Evolutionary conservation across 2,888 invertebrate species (phyloP).

Genomic region (Alentia gelatinosa): DNA sequence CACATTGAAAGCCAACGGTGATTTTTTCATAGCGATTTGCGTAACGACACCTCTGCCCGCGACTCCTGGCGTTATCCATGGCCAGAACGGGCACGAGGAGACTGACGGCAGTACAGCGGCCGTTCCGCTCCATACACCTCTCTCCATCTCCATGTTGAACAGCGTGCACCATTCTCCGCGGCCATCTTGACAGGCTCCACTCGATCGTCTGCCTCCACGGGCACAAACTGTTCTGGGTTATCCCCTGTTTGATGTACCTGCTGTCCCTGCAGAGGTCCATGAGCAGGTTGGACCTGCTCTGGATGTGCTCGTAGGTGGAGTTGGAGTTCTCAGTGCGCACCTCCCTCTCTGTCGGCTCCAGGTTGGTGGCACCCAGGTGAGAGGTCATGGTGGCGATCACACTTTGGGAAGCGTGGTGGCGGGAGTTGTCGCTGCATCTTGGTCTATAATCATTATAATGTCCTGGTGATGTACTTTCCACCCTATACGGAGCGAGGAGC

Average conservation of each 20-base stretch:
- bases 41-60: neutral
- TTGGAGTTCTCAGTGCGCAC: neutral
- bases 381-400: neutral
- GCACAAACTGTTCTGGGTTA: neutral
- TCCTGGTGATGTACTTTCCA: neutral
- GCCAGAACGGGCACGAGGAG: neutral
- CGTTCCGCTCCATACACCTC: neutral
- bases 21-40: neutral
- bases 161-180: neutral
- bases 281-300: neutral
- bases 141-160: neutral
- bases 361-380: neutral
- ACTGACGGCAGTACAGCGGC: neutral
- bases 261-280: neutral
- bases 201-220: neutral
- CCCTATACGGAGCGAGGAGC: too few relatives aligned
- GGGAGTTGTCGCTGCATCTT: neutral
- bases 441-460: too few relatives aligned
- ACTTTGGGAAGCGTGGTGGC: neutral
- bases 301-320: neutral
- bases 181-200: neutral
- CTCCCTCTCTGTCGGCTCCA: neutral
- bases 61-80: neutral
- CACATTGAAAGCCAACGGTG: neutral
- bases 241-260: neutral